Conservation (phyloP, 2,797 vertebrate genomes). For the Phalanger gymnotis region DNA sequence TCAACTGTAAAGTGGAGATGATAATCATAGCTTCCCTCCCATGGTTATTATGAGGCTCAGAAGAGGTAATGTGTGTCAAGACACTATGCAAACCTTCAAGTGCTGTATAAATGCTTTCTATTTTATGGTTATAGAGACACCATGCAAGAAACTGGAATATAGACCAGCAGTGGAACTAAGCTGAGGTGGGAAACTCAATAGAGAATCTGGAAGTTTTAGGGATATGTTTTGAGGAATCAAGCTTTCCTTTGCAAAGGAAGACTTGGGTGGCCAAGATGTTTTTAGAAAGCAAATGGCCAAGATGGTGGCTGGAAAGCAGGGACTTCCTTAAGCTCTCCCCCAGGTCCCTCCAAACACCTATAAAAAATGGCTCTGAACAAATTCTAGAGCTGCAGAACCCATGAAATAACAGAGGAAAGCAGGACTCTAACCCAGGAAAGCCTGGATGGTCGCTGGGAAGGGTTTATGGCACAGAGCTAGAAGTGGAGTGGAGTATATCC, state of each 20-base stretch:
- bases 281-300: background rate
- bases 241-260: background rate
- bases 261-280: background rate
- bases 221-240: background rate
- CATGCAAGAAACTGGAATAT: background rate
- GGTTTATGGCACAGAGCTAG: no score
- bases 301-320: no score
- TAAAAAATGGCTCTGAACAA: no score
- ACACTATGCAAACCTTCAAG: background rate
- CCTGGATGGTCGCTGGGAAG: no score
- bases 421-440: no score
- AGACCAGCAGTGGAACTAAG: background rate
- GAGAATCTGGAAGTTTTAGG: background rate
- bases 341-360: no score
- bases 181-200: background rate
- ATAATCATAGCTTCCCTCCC: background rate
- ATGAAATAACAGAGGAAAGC: no score
- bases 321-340: no score
- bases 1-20: background rate
- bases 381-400: no score
- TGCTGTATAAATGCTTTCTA: background rate
- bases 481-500: no score
- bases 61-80: background rate
- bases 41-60: background rate
- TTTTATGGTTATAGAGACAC: background rate